These are phyloP conservation scores for Phymanthus crucifer DNA, from an alignment of 92 coral and sea anemone species.

Conservation along the genomic window DNA sequence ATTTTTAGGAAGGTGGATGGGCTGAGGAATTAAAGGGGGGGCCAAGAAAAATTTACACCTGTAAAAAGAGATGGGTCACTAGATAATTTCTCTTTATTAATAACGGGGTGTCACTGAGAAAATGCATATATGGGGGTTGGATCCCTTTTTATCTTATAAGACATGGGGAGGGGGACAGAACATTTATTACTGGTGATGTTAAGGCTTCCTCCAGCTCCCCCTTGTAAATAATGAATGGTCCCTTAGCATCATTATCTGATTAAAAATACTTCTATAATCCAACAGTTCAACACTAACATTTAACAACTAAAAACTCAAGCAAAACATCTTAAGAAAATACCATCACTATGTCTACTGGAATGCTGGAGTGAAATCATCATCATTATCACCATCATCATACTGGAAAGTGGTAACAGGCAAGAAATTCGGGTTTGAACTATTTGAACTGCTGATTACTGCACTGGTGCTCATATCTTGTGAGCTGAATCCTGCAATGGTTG, in stretches of 20 bases:
- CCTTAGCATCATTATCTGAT: background rate
- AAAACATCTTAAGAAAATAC: background rate
- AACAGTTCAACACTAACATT: background rate
- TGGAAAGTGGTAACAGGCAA: background rate
- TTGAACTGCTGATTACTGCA: background rate
- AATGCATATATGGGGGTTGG: no score
- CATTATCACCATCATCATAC: slow-evolving; percentile 4
- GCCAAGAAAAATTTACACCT: no score
- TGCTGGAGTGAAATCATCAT: background rate
- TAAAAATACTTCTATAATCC: background rate
- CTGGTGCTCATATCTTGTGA: background rate
- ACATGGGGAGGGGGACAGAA: no score
- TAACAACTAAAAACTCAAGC: background rate
- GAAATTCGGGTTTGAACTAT: background rate
- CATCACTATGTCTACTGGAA: background rate
- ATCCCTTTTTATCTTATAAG: no score
- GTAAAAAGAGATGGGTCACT: no score
- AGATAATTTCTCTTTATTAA: no score
- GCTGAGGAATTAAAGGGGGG: no score
- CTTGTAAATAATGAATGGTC: no score
- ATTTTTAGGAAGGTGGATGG: no score
- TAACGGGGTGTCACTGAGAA: no score
- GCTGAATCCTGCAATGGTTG: background rate
- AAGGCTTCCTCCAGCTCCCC: no score
- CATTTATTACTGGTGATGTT: no score